Percentiles rank a stretch among this genome's conserved stretches.
These are phyloP conservation scores for Drosophila pallidifrons DNA, from an alignment of 1,140 invertebrate species.

Conservation along the genomic window DNA sequence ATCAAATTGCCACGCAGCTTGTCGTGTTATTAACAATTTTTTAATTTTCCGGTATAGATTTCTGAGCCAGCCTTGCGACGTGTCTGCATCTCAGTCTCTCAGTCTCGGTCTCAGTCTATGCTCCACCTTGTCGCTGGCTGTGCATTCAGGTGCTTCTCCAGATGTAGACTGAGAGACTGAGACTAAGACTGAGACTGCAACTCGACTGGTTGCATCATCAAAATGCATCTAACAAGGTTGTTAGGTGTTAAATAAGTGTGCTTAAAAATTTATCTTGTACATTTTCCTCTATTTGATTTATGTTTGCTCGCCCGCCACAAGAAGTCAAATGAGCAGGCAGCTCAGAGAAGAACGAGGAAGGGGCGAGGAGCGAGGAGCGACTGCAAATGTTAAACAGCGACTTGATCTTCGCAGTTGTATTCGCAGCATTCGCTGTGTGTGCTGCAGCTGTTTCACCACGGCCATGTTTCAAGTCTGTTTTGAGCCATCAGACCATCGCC, in stretches of 20 bases:
- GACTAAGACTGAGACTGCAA: conserved; percentile 12
- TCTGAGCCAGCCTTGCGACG: conserved; percentile 55
- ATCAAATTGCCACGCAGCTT: conserved; percentile 61
- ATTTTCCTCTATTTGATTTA: conserved; percentile 83
- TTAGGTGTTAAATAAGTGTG: conserved; percentile 84
- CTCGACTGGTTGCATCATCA: conserved; percentile 70
- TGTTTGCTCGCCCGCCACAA: conserved; percentile 56
- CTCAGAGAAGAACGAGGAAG: neutral
- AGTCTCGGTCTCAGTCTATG: conserved; percentile 21
- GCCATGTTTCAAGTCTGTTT: conserved; percentile 58
- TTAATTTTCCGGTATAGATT: conserved; percentile 84
- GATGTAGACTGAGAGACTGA: conserved; percentile 13
- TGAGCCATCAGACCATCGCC: conserved; percentile 48
- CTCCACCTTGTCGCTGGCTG: conserved; percentile 67
- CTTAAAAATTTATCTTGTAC: conserved; percentile 84
- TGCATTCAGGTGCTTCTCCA: conserved; percentile 26
- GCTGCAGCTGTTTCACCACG: conserved; percentile 63
- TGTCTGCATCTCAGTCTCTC: conserved; percentile 23
- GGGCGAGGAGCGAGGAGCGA: neutral
- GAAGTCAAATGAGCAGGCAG: conserved; percentile 52
- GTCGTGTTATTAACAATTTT: conserved; percentile 84
- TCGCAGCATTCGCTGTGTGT: conserved; percentile 22
- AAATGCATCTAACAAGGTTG: conserved; percentile 84
- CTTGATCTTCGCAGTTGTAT: conserved; percentile 14
- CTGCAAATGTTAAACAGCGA: conserved; percentile 16